Percentiles rank a stretch among this genome's conserved stretches.
Conservation (phyloP, 2,113 vertebrate species). For the Budorcas taxicolor region DNA sequence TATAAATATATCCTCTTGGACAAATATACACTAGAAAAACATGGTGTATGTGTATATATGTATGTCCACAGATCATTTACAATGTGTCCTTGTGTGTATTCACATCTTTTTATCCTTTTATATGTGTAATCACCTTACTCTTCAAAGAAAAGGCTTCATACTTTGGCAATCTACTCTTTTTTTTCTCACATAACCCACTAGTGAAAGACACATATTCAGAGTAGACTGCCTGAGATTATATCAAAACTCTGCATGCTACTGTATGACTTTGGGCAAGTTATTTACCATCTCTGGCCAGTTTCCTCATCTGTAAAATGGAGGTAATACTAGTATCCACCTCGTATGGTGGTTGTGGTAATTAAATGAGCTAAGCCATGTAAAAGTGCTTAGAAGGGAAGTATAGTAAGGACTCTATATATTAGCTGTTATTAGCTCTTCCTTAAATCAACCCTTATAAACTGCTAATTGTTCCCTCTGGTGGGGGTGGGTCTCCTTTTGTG, state of each 20-base stretch:
- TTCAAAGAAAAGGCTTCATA: background rate
- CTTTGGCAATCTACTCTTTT: background rate
- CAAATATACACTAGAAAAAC: background rate
- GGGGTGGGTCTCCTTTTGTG: background rate
- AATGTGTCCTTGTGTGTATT: background rate
- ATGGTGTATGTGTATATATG: background rate
- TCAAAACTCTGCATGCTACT: background rate
- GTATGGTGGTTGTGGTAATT: background rate
- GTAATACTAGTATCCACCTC: background rate
- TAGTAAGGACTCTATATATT: background rate
- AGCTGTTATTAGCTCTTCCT: background rate
- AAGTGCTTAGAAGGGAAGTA: background rate
- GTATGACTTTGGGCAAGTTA: background rate
- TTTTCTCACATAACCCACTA: background rate
- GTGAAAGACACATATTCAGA: background rate
- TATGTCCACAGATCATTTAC: background rate
- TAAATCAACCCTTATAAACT: background rate
- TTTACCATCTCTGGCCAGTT: background rate
- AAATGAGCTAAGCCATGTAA: background rate
- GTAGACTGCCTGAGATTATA: background rate
- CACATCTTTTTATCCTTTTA: background rate
- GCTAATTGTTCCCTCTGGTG: background rate
- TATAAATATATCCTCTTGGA: constrained; percentile 1
- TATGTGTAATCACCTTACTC: background rate
- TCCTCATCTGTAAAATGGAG: background rate